Percentiles rank a stretch among this genome's conserved stretches.
Evolutionary conservation across 2,888 invertebrate genomes (phyloP).

Genomic region (Torymus aiolomorphi): DNA sequence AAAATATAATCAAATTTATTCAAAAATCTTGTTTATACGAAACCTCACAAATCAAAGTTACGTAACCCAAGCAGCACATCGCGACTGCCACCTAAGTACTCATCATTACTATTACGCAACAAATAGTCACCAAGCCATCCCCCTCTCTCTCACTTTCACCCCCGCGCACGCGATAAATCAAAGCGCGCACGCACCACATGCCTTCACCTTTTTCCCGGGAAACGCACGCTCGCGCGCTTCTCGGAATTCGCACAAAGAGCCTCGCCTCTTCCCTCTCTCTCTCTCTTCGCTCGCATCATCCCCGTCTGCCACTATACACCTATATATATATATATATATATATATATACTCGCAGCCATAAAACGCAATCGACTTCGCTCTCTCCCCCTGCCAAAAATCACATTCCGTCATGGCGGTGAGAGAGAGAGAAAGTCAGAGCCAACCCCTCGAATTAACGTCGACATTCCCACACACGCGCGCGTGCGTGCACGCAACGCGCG

Average conservation of each 20-base stretch:
- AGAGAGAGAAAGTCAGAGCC: constrained; percentile 29
- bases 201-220: background rate
- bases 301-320: too few relatives aligned
- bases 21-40: too few relatives aligned
- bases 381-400: constrained; percentile 34
- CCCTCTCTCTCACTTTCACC: too few relatives aligned
- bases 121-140: too few relatives aligned
- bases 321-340: too few relatives aligned
- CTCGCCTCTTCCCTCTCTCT: background rate
- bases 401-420: constrained; percentile 37
- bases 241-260: constrained; percentile 39
- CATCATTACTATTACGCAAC: too few relatives aligned
- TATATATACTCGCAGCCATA: too few relatives aligned
- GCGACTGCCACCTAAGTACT: too few relatives aligned
- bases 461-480: constrained; percentile 68
- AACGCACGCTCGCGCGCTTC: constrained; percentile 2
- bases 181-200: background rate
- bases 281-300: too few relatives aligned
- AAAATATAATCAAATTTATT: too few relatives aligned
- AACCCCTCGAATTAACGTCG: constrained; percentile 68
- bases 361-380: background rate
- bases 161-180: constrained; percentile 14
- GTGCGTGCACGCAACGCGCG: constrained; percentile 65
- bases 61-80: too few relatives aligned
- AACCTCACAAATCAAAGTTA: too few relatives aligned